These are phyloP conservation scores for Rhadinocentrus ornatus DNA, from an alignment of 2,797 vertebrate genomes.

Conservation along the genomic window DNA sequence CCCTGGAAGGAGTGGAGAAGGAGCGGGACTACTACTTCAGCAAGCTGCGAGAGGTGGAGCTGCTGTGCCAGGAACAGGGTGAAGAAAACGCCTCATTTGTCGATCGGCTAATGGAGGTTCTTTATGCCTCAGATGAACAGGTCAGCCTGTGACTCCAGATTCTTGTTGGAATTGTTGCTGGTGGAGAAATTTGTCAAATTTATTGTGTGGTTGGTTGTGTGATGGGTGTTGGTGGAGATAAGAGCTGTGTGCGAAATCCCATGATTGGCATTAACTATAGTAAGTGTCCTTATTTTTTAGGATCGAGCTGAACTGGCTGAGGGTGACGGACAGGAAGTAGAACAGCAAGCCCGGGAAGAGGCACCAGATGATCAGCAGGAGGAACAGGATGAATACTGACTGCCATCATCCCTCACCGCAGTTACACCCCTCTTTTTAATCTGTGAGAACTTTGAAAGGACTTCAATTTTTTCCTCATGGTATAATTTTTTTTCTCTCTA, in stretches of 20 bases:
- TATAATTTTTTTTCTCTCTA: conserved; percentile 80
- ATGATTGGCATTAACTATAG: conserved; percentile 13
- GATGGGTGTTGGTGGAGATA: conserved; percentile 13
- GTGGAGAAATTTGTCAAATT: conserved; percentile 38
- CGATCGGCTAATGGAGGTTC: conserved; percentile 94
- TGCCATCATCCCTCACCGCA: conserved; percentile 68
- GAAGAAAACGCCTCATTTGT: conserved; percentile 92
- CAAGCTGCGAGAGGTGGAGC: conserved; percentile 97
- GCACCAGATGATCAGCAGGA: conserved; percentile 90
- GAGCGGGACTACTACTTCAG: conserved; percentile 99
- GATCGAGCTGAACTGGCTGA: conserved; percentile 90
- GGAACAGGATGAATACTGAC: conserved; percentile 99
- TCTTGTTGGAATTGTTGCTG: not conserved
- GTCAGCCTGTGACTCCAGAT: conserved; percentile 74
- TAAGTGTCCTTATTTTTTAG: conserved; percentile 55
- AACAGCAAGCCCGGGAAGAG: conserved; percentile 87
- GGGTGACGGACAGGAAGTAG: conserved; percentile 86
- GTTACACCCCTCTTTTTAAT: conserved; percentile 81
- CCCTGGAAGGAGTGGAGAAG: conserved; percentile 97
- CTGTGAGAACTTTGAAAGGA: conserved; percentile 87
- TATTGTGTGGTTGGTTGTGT: conserved; percentile 29
- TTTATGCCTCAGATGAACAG: conserved; percentile 95
- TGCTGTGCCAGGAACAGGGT: conserved; percentile 95
- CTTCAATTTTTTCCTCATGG: conserved; percentile 67
- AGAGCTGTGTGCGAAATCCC: conserved; percentile 43